phyloP scores from a whole-genome alignment of 2,113 vertebrate genomes.

The Myotis brandtii region DNA sequence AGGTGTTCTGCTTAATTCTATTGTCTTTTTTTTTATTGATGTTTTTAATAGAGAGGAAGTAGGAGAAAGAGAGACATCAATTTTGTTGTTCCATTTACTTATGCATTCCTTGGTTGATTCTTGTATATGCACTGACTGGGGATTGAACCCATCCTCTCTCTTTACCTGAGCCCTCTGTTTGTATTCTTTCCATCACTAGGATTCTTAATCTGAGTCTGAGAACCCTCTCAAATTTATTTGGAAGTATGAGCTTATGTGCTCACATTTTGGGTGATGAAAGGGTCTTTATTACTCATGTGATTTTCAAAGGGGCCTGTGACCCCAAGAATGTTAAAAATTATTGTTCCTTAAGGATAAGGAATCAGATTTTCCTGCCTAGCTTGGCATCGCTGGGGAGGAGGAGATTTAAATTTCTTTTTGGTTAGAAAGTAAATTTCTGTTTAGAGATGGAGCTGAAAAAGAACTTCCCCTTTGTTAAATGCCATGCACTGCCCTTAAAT shows the following conservation, averaged over 20 bases:
- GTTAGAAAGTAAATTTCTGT: constrained; percentile 13
- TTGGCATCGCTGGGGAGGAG: background rate
- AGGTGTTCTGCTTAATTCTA: background rate
- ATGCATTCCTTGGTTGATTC: background rate
- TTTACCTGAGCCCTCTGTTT: background rate
- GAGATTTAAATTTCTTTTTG: background rate
- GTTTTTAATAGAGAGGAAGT: background rate
- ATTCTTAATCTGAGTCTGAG: background rate
- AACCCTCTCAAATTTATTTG: background rate
- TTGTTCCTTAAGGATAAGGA: background rate
- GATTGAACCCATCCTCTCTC: background rate
- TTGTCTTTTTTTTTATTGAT: background rate
- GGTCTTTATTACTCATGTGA: background rate
- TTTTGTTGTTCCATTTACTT: background rate
- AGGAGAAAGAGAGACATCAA: background rate
- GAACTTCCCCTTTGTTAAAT: constrained; percentile 32
- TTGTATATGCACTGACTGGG: background rate
- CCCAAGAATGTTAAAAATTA: background rate
- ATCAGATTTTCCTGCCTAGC: background rate
- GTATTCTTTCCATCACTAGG: background rate
- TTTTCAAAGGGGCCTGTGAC: background rate
- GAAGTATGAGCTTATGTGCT: background rate
- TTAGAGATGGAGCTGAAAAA: background rate
- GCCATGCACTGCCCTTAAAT: background rate
- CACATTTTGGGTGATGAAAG: background rate